Evolutionary conservation across 2,797 vertebrate species (phyloP).

Genomic region (Neomorphus geoffroyi): DNA sequence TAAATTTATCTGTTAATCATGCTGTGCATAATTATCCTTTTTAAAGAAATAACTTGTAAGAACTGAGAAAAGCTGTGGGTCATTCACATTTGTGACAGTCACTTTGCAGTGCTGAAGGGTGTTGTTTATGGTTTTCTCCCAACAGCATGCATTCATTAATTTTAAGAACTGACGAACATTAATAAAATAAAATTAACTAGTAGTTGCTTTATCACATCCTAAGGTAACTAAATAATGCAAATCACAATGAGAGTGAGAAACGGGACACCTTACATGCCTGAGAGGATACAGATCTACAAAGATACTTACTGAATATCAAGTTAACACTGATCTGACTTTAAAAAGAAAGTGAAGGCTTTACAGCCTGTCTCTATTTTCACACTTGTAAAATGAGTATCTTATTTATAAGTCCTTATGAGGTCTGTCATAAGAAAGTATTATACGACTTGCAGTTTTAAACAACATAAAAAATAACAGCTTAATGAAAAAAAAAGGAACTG

Average conservation of each 20-base stretch:
- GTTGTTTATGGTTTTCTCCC: neutral
- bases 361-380: neutral
- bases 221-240: constrained; percentile 12
- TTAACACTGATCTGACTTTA: neutral
- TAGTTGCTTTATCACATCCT: neutral
- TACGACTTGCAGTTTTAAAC: neutral
- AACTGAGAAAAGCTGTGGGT: neutral
- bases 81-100: neutral
- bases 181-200: constrained; percentile 7
- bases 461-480: neutral
- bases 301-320: neutral
- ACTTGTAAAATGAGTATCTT: neutral
- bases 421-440: neutral
- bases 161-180: neutral
- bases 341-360: neutral
- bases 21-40: neutral
- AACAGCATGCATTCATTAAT: neutral
- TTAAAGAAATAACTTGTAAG: neutral
- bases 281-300: neutral
- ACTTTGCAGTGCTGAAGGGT: neutral
- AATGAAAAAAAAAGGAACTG: neutral
- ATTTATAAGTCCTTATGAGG: neutral
- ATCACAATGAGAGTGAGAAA: constrained; percentile 3
- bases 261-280: neutral
- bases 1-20: neutral